These are phyloP conservation scores for Siphamia tubifer DNA, from an alignment of 2,113 vertebrate species.

Conservation along the genomic window DNA sequence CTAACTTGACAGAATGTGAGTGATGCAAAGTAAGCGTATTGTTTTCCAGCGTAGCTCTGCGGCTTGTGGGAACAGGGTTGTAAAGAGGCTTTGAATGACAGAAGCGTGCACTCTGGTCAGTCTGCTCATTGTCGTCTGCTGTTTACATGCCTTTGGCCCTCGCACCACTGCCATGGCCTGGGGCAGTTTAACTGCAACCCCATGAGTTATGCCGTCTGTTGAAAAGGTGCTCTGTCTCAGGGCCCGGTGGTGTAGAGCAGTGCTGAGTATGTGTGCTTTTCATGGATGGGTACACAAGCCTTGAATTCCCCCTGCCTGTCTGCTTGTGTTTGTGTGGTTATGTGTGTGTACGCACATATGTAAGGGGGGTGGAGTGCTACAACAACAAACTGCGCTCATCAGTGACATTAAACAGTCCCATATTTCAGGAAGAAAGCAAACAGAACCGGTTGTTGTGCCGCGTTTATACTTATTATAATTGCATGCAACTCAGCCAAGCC, in stretches of 20 bases:
- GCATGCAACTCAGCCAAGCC: conserved; percentile 4
- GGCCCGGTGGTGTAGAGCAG: conserved; percentile 22
- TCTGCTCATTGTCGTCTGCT: conserved; percentile 64
- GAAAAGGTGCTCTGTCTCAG: conserved; percentile 72
- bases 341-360: conserved; percentile 32
- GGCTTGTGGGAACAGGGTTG: conserved; percentile 66
- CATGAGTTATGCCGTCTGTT: conserved; percentile 59
- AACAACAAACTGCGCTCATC: conserved; percentile 67
- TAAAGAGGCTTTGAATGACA: conserved; percentile 63
- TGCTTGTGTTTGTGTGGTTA: conserved; percentile 51
- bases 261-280: conserved; percentile 52
- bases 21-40: conserved; percentile 49
- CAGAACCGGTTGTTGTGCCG: neutral
- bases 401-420: conserved; percentile 65
- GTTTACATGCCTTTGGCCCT: conserved; percentile 68
- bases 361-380: neutral
- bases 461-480: conserved; percentile 26
- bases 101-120: conserved; percentile 70
- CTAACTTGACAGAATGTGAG: conserved; percentile 41
- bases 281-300: conserved; percentile 50
- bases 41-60: conserved; percentile 52
- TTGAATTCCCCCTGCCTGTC: conserved; percentile 13
- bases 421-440: conserved; percentile 50
- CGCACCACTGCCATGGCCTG: conserved; percentile 32
- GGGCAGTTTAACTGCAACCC: conserved; percentile 53